Evolutionary conservation across 2,113 vertebrate genomes (phyloP), one percentile per base, ranked within the genome.

Genomic region (Mohoua ochrocephala): DNA sequence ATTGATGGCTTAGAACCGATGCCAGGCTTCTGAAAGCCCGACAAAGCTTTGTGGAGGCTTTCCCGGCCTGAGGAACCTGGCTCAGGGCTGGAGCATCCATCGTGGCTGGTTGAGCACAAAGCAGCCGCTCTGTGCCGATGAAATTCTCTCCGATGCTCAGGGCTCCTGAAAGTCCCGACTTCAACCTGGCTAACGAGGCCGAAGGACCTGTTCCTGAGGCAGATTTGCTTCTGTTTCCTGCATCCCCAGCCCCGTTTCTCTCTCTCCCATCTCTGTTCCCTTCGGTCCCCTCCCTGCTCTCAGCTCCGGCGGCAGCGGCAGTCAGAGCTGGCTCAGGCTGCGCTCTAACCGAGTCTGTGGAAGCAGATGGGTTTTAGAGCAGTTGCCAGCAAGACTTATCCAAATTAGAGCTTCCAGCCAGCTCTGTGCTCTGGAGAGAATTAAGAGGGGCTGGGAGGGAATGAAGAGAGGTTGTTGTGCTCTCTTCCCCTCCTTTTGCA

Each of bases 401-500:
- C 80, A 87, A 87, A 91, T 89, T 44, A 81, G 68, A 78, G 27
- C 84, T 83, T 63, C 86, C 89, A 95, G 81, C 70, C 91, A 69
- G 57, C 12, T 85, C 39, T 42, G 4, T 19, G 42, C 31, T 85
- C 77, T 91, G 87, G 85, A 39, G 22, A 8, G 75, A 65, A 60
- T 94, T 85, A 87, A 65, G 37, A 31, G 11, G 23, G 45, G 21
- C 22, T 80, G 37, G 35, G 27, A 70, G 61, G 47, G 64, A 53
- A 28, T 2, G 7, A n/a, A 8, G 2, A 20, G 54, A 49, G 1
- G 2, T 7, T 27, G 18, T 2, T 61, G 59, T 74, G 28, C 42
- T 77, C 59, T 63, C 33, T 77, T 41, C 15, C 37, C 7, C 2
- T 37, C 45, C 17, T 68, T 59, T 47, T 33, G 42, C 61, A 19